Conservation (phyloP, 2,113 vertebrate genomes). For the Scopus umbretta region DNA sequence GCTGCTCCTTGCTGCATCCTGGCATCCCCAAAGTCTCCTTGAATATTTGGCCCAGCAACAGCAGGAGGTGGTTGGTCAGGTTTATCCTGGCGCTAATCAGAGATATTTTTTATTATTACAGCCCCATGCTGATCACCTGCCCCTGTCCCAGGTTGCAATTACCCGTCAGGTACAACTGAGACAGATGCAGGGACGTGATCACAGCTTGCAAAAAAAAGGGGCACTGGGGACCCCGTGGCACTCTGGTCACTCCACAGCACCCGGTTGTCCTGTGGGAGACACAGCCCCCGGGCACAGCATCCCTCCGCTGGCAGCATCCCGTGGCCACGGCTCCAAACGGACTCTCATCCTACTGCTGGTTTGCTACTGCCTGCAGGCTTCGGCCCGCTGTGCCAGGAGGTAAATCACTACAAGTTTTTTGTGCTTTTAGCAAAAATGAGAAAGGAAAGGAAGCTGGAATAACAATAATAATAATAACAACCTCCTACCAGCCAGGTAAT, state of each 20-base stretch:
- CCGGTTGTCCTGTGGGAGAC: accelerated
- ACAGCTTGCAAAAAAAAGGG: no score
- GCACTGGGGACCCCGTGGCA: accelerated
- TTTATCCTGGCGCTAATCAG: neutral
- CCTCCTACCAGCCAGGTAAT: neutral
- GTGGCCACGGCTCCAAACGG: neutral
- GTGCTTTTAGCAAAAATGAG: slow-evolving; percentile 39
- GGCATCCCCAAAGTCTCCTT: neutral
- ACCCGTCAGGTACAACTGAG: accelerated
- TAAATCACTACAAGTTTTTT: slow-evolving; percentile 12
- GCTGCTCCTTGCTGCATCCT: neutral
- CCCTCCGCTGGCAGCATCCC: neutral
- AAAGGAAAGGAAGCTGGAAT: neutral
- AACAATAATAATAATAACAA: neutral
- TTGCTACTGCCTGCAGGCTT: neutral
- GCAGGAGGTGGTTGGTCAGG: neutral
- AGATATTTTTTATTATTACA: neutral
- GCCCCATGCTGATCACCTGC: neutral
- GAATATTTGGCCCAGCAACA: neutral
- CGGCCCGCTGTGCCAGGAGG: neutral
- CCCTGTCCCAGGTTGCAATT: no score
- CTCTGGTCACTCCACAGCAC: neutral
- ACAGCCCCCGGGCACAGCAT: accelerated
- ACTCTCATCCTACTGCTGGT: accelerated
- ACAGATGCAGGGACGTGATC: neutral